Evolutionary conservation across 2,888 invertebrate species (phyloP).

Genomic region (Torymus tubicola): DNA sequence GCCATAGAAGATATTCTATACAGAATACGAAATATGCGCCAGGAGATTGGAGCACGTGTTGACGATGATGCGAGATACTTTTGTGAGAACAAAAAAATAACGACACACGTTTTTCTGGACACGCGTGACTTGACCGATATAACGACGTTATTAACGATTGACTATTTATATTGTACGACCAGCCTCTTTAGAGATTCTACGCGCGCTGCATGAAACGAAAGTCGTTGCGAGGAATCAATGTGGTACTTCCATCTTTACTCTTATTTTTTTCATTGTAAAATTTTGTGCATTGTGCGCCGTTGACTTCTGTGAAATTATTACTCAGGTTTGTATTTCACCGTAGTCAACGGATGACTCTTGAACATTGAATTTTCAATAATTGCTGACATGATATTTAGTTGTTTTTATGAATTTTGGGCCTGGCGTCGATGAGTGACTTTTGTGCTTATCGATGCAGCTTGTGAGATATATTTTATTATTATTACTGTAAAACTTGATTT

Average conservation of each 20-base stretch:
- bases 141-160: conserved; percentile 27
- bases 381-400: conserved; percentile 31
- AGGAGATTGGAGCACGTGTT: conserved; percentile 31
- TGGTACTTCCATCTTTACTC: conserved; percentile 31
- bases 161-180: conserved; percentile 28
- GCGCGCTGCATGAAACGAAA: conserved; percentile 46
- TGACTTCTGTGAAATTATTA: conserved; percentile 14
- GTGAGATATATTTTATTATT: conserved; percentile 30
- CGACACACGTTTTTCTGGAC: conserved; percentile 34
- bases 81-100: neutral
- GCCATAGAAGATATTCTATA: conserved; percentile 16
- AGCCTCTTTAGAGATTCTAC: conserved; percentile 30
- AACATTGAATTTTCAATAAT: conserved; percentile 32
- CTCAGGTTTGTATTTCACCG: conserved; percentile 9
- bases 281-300: conserved; percentile 26
- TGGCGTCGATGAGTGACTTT: conserved; percentile 17
- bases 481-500: neutral
- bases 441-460: conserved; percentile 34
- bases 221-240: conserved; percentile 52
- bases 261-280: conserved; percentile 33
- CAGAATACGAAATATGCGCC: neutral
- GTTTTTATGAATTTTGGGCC: conserved; percentile 21
- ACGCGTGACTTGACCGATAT: conserved; percentile 21
- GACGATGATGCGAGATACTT: conserved; percentile 19
- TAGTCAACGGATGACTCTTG: conserved; percentile 1